Evolutionary conservation across 2,888 invertebrate genomes (phyloP), one percentile per base, ranked within the genome.

Genomic region (Horisme vitalbata): DNA sequence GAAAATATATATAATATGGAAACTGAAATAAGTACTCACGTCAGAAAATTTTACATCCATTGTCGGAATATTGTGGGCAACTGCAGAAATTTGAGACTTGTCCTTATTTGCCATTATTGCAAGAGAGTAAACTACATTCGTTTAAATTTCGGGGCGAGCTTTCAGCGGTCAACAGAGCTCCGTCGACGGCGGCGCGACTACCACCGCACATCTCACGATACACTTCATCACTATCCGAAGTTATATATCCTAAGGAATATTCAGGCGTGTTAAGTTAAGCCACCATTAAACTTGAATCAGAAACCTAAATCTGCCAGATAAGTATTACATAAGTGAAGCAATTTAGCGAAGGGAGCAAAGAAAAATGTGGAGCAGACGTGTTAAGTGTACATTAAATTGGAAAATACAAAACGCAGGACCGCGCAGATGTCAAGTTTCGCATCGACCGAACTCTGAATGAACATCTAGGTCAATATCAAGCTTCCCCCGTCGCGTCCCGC

Each of bases 401-500:
- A 79, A 84, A 82, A 80, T 75, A 79, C 65, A 75, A 80, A 83
- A 84, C 85, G 85, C 83, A 83, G 86, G 77, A 83, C 72, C 86
- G 89, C 89, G 88, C 88, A 87, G 88, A 87, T 86, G 88, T 87
- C 83, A 86, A 85, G 86, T 84, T 83, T 86, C 86, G 83, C 89
- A 89, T 89, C 89, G 89, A 88, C 89, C 89, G 88, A 87, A 83
- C 86, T 81, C 83, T 88, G 85, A 88, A 88, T 88, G 89, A 88
- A 86, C 86, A 89, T 84, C 79, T 89, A 88, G 89, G 89, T 89
- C 89, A 89, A 89, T 88, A 89, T 87, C 89, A 89, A 86, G 75
- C 83, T 85, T 78, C 76, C 71, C 55, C 69, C 71, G 35, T 73
- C 63, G 39, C 70, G 46, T 69, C 36, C 69, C 70, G 39, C 70